Evolutionary conservation across 2,113 vertebrate species (phyloP), one percentile per base, ranked within the genome.

Genomic region (Vombatus ursinus): DNA sequence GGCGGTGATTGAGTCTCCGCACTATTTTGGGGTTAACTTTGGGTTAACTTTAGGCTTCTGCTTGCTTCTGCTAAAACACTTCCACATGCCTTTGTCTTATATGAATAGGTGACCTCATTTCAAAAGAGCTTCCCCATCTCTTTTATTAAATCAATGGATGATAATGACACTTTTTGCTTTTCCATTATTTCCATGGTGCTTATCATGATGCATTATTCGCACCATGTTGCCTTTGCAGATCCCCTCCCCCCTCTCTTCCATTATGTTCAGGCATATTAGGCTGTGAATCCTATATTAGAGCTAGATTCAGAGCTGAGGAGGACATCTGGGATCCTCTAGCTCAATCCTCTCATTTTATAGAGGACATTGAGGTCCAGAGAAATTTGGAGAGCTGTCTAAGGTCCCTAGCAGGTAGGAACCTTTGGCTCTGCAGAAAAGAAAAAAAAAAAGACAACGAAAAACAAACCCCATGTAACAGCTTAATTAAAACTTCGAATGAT

Each of bases 41-140:
- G 89, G 91, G 68, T 84, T 44, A 84, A 84, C 68, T 84, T 84
- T 84, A 2, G 19, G 68, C 68, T 84, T 84, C n/a, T 37, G 12
- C 94, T 89, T 90, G 51, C 95, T 95, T 96, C 96, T 54, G 93
- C 68, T 90, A 94, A 94, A 84, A 94, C 93, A 49, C 28, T 84
- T 96, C 92, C 61, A 91, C 6, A 94, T 95, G 68, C 48, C 57
- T 96, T 94, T 96, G 57, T 91, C 54, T 96, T 50, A 50, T 50
- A 91, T 84, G 68, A 84, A 84, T 77, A n/a, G 68, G 37, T 77
- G 68, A 84, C 68, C 68, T 84, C 68, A 95, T 93, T 96, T 92
- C 92, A 93, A 94, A 97, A 93, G 94, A 93, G 48, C 84, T 37
- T 95, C 93, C 52, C 91, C 94, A 68, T 94, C n/a, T 90, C 92